Base-by-base conservation (phyloP, 2,888 invertebrate species). In the Tinea semifulvella region DNA sequence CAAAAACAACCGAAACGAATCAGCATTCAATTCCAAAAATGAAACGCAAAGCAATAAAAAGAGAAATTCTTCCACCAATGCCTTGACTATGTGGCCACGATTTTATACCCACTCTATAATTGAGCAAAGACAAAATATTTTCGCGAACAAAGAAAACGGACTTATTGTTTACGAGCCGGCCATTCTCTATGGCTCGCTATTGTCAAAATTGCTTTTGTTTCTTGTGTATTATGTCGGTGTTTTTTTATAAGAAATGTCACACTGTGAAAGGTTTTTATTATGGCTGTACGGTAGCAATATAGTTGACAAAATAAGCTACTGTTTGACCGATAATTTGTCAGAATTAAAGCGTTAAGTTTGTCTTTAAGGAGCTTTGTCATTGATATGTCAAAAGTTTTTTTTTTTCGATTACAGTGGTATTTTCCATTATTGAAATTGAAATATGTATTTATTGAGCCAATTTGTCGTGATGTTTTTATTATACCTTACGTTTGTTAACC, bases 91-190 rank as follows among this genome's bases (percentile, higher is more conserved):
- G 58, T 56, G 61, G 64, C 63, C 63, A 69, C 68, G 43, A 50
- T 48, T 69, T n/a, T 67, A 61, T 56, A 53, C 53, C 58, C 68
- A 72, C 65, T 67, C 75, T 56, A 64, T 75, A 77, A 79, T 77
- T 76, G 77, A 74, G 74, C 76, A 76, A 76, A 73, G 63, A 70
- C 70, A 73, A 70, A 57, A 55, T 53, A 47, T 50, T 61, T 66
- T 69, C 67, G 56, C 64, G 56, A 44, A 59, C 66, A 67, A 71
- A 63, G n/a, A 5, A 14, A n/a, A 17, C 36, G 38, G 13, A 2
- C 40, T 44, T 39, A 14, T 44, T 44, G 38, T 39, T 38, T 26
- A n/a, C 8, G 26, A 22, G 8, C 2, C n/a, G n/a, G n/a, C 18
- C 18, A 42, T 27, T 27, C 17, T 42, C 16, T 40, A 40, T 40